Conservation (phyloP, 1,140 invertebrate species). For the Leptopilina boulardi region DNA sequence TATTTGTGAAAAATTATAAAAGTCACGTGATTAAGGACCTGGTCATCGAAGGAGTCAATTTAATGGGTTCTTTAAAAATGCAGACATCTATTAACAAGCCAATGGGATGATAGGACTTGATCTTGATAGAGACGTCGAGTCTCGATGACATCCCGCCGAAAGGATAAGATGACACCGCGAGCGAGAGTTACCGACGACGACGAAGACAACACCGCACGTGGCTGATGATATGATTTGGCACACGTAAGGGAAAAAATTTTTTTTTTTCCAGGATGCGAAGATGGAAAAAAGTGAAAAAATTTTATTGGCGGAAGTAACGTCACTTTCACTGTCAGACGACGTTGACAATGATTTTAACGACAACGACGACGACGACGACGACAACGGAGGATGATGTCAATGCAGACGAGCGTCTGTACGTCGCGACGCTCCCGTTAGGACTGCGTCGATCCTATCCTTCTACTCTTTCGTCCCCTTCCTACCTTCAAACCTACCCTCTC, state of each 20-base stretch:
- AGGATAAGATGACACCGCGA: neutral
- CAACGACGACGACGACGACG: slow-evolving; percentile 34
- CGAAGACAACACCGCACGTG: neutral
- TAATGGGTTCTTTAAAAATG: slow-evolving; percentile 3
- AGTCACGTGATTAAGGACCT: slow-evolving; percentile 27
- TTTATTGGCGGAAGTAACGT: slow-evolving; percentile 50
- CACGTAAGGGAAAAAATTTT: neutral
- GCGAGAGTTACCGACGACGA: neutral
- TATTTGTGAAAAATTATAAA: neutral
- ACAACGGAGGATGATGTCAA: slow-evolving; percentile 44
- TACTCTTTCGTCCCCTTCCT: slow-evolving; percentile 57
- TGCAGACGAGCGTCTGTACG: slow-evolving; percentile 65
- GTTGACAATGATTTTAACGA: slow-evolving; percentile 44
- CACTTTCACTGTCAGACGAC: slow-evolving; percentile 41
- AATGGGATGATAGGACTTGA: neutral
- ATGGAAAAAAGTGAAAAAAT: slow-evolving; percentile 52
- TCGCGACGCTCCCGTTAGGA: slow-evolving; percentile 73
- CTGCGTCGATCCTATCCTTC: slow-evolving; percentile 69
- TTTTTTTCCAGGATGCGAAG: slow-evolving; percentile 29
- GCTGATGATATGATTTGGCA: neutral
- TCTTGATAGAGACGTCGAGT: neutral
- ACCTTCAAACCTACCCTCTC: slow-evolving; percentile 49
- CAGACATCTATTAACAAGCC: neutral
- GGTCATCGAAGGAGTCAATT: slow-evolving; percentile 23
- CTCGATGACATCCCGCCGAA: neutral